Conservation (phyloP, 1,140 invertebrate species). For the Papilio dardanus region DNA sequence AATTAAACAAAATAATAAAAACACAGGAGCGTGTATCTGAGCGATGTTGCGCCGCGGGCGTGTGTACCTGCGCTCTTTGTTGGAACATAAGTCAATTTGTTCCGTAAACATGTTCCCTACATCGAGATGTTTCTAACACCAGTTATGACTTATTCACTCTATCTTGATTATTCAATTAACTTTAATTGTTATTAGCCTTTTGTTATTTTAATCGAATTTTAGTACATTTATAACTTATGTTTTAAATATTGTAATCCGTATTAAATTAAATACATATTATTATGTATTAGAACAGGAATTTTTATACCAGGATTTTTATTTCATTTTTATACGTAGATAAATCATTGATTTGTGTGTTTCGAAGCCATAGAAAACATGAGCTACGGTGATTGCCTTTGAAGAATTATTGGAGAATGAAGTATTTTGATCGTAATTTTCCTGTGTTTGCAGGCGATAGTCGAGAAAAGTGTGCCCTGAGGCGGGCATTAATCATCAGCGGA, state of each 20-base stretch:
- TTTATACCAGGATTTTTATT: too few relatives aligned
- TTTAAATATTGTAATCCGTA: background rate
- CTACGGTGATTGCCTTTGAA: background rate
- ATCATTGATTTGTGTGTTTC: too few relatives aligned
- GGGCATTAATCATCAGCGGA: constrained; percentile 26
- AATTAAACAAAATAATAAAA: constrained; percentile 26
- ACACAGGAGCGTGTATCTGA: background rate
- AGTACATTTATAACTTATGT: background rate
- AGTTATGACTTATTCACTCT: background rate
- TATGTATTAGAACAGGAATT: too few relatives aligned
- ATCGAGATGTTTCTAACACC: background rate
- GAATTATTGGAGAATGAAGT: background rate
- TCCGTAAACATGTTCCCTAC: constrained; percentile 28
- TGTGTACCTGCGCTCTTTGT: background rate
- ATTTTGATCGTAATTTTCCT: background rate
- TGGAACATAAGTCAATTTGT: constrained; percentile 28
- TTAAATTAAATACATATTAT: too few relatives aligned
- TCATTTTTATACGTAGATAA: too few relatives aligned
- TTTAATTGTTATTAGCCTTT: background rate
- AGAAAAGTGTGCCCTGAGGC: background rate
- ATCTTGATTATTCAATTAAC: background rate
- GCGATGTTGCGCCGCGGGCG: constrained; percentile 3
- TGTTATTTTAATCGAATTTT: constrained; percentile 8
- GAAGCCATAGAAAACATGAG: background rate
- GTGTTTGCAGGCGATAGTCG: background rate